Conservation (phyloP, 2,113 vertebrate genomes). For the Sterrhoptilus dennistouni region DNA sequence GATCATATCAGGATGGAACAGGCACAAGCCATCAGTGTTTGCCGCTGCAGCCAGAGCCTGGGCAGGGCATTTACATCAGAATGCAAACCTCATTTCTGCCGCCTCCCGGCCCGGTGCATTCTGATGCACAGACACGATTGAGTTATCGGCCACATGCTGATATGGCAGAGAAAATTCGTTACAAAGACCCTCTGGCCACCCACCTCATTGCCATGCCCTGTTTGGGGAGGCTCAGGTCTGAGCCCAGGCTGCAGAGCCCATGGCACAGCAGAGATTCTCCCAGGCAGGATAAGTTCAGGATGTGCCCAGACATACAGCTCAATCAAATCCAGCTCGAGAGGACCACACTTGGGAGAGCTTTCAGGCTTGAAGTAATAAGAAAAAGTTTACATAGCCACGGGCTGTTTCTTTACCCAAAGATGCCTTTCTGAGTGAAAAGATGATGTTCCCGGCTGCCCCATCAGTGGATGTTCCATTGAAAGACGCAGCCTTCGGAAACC, state of each 20-base stretch:
- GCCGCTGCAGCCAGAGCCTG: fast-evolving
- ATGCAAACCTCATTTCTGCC: neutral
- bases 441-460: neutral
- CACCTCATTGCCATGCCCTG: neutral
- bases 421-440: neutral
- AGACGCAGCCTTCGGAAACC: neutral
- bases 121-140: neutral
- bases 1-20: neutral
- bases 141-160: slow-evolving; percentile 8
- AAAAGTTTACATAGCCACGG: neutral
- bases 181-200: neutral
- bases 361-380: neutral
- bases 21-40: neutral
- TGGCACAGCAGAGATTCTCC: neutral
- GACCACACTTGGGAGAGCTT: neutral
- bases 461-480: neutral
- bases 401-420: neutral
- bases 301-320: neutral
- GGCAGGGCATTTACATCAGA: neutral
- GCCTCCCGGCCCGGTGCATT: neutral
- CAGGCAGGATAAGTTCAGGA: fast-evolving
- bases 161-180: neutral
- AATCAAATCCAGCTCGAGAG: neutral
- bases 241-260: neutral
- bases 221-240: neutral